Conservation (phyloP, 2,888 invertebrate genomes). For the Trissonchulus latispiculum region DNA sequence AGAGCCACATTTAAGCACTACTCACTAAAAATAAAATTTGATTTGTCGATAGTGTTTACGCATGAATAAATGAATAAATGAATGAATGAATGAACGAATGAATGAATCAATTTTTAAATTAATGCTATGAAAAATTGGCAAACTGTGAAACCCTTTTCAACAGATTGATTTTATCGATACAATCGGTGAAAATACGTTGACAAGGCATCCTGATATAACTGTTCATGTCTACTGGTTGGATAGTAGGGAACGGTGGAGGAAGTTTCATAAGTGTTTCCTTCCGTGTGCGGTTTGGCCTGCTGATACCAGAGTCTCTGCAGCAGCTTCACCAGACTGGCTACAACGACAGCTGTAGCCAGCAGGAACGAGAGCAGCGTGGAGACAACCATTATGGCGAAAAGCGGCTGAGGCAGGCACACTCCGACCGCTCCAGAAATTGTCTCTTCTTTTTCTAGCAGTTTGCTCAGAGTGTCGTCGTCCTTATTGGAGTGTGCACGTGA, state of each 20-base stretch:
- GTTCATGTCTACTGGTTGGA: background rate
- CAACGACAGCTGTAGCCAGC: background rate
- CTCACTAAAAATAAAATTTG: no score
- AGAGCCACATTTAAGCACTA: no score
- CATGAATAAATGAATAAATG: no score
- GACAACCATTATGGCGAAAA: background rate
- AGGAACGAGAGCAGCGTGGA: background rate
- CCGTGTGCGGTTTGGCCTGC: background rate
- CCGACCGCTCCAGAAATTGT: background rate
- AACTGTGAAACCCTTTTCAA: no score
- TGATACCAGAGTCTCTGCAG: background rate
- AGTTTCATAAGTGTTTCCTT: background rate
- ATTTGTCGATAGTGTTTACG: no score
- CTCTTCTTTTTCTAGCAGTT: no score
- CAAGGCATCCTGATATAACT: background rate
- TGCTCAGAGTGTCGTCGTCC: no score
- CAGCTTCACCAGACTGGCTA: background rate
- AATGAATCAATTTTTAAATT: no score
- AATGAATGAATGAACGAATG: no score
- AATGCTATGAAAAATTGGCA: no score
- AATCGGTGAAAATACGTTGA: background rate
- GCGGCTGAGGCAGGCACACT: background rate
- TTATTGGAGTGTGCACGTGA: no score
- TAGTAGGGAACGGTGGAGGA: background rate
- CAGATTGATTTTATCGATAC: background rate